Percentiles rank a stretch among this genome's conserved stretches.
These are phyloP conservation scores for Folsomia candida DNA, from an alignment of 2,888 invertebrate genomes.

Conservation along the genomic window DNA sequence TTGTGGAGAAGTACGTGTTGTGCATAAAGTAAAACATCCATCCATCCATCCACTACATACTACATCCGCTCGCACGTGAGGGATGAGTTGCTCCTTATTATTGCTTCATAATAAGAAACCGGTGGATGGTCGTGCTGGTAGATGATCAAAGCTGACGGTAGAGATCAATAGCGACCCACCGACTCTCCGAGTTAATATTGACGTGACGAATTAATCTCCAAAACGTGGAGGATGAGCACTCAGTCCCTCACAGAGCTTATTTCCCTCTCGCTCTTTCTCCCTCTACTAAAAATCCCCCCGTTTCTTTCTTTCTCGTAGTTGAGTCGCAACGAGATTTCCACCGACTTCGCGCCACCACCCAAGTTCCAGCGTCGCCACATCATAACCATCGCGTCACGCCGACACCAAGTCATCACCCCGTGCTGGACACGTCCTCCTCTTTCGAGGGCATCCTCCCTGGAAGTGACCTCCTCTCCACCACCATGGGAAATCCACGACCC, in stretches of 20 bases:
- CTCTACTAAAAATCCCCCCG: neutral
- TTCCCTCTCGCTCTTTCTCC: neutral
- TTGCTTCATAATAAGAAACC: neutral
- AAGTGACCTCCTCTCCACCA: conserved; percentile 43
- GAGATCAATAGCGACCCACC: conserved; percentile 13
- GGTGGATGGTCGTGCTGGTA: neutral
- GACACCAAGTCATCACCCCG: neutral
- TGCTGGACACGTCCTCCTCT: neutral
- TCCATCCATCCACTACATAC: no score
- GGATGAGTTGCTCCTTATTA: neutral
- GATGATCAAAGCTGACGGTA: conserved; percentile 6
- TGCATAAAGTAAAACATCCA: neutral
- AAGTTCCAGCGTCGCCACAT: conserved; percentile 36
- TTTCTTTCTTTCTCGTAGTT: conserved; percentile 32
- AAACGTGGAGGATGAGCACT: neutral
- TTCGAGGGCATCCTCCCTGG: conserved; percentile 36
- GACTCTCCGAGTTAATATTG: conserved; percentile 12
- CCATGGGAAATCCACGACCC: conserved; percentile 30
- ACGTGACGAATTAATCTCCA: conserved; percentile 19
- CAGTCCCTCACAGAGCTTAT: neutral
- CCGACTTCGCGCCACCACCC: conserved; percentile 35
- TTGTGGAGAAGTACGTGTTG: neutral
- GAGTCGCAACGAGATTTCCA: conserved; percentile 49
- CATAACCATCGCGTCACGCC: conserved; percentile 9
- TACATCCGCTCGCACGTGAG: neutral